Base-by-base conservation (phyloP, 2,113 vertebrate species). In the Fulica atra region DNA sequence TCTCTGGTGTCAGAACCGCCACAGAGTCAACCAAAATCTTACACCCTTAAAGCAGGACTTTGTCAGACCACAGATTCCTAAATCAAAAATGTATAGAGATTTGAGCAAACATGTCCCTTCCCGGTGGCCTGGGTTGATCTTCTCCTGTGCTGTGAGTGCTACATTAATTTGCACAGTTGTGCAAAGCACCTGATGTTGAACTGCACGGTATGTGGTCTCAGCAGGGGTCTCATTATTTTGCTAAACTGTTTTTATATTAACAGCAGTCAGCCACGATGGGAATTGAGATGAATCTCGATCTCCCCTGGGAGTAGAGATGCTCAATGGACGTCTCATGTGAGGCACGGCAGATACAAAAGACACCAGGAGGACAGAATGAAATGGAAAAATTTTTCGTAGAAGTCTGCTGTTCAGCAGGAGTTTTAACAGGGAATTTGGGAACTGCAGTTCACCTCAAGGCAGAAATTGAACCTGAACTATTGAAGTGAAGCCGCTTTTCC, bases 71-170 rank as follows among this genome's bases (percentile, higher is more conserved):
- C 38, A 72, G 9, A 36, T 31, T 57, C 13, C 36, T 20, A 85
- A 65, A 87, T 20, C 2, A 3, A 59, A 56, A 64, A 56, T 7
- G n/a, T 81, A 81, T 51, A 25, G 48, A 28, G 36, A 53, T 53
- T 53, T 53, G 26, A 84, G 33, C 6, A 83, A 83, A 42, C 3
- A 2, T 0, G 0, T 33, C 16, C 54, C 15, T 28, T 81, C 9
- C 24, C 5, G 0, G 3, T 35, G 38, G 14, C 35, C 38, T 72
- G 13, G 31, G 20, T 5, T 7, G 13, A 19, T 15, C 29, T 25
- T 66, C 13, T 44, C 17, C 53, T 19, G 4, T 1, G 2, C 28
- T 50, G 36, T 57, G 40, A 6, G 10, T 2, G 6, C 59, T 63
- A 40, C 23, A 59, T 72, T 54, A 54, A 65, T 17, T 51, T 25